Conservation (phyloP, 2,113 vertebrate genomes). For the Lagopus leucura region DNA sequence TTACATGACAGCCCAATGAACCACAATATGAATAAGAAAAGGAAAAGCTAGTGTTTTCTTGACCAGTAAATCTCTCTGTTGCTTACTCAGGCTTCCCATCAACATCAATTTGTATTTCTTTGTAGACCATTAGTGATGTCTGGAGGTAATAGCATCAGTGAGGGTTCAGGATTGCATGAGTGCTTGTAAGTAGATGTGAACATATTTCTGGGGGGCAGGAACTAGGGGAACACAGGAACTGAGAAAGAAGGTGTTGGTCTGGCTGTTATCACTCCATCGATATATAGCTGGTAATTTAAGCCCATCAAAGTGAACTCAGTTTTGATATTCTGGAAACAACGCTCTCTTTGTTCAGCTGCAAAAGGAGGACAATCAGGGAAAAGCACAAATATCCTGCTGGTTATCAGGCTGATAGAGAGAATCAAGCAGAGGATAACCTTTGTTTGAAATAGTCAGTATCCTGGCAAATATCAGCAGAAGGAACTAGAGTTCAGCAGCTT, state of each 20-base stretch:
- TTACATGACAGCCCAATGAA: slow-evolving; percentile 53
- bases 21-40: slow-evolving; percentile 51
- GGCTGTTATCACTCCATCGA: slow-evolving; percentile 37
- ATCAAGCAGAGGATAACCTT: slow-evolving; percentile 33
- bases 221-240: background rate
- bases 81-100: slow-evolving; percentile 52
- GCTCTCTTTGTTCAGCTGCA: slow-evolving; percentile 49
- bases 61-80: slow-evolving; percentile 19
- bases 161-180: background rate
- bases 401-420: slow-evolving; percentile 46
- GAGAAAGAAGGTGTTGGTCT: slow-evolving; percentile 5
- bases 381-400: slow-evolving; percentile 58
- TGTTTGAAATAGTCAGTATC: slow-evolving; percentile 27
- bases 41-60: slow-evolving; percentile 41
- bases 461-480: slow-evolving; percentile 39
- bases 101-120: slow-evolving; percentile 15
- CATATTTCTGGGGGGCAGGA: background rate
- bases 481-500: slow-evolving; percentile 27
- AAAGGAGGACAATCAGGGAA: slow-evolving; percentile 12
- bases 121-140: slow-evolving; percentile 13
- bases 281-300: slow-evolving; percentile 37
- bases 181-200: background rate
- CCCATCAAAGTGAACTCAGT: slow-evolving; percentile 36
- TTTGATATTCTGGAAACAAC: slow-evolving; percentile 37
- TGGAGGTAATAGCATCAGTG: slow-evolving; percentile 9